Evolutionary conservation across 2,797 vertebrate genomes (phyloP).

Genomic region (Prionace glauca): DNA sequence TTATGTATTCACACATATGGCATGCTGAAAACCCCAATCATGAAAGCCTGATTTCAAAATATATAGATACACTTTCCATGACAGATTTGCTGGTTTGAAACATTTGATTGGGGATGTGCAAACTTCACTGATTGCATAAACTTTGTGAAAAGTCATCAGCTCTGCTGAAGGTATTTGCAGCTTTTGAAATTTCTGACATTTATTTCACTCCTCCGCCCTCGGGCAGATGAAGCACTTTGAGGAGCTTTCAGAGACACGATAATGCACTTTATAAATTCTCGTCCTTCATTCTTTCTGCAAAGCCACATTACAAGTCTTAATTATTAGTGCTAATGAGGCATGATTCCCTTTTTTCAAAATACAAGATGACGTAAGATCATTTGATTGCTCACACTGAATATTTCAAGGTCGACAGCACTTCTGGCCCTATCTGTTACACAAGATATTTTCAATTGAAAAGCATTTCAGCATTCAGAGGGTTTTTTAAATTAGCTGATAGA

Average conservation of each 20-base stretch:
- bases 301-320: conserved; percentile 30
- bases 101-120: background rate
- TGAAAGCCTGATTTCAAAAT: background rate
- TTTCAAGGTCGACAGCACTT: conserved; percentile 23
- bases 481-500: background rate
- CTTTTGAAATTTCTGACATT: background rate
- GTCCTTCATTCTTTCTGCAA: background rate
- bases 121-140: background rate
- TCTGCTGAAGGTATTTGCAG: background rate
- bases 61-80: background rate
- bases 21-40: background rate
- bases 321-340: background rate
- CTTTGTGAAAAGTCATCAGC: background rate
- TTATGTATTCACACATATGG: background rate
- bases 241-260: background rate
- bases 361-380: background rate
- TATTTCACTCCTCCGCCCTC: background rate
- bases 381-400: background rate
- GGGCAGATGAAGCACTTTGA: background rate
- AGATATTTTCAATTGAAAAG: conserved; percentile 26
- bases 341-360: conserved; percentile 15
- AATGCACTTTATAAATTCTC: conserved; percentile 24
- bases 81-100: background rate
- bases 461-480: background rate
- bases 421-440: conserved; percentile 3